Conservation (phyloP, 2,113 vertebrate species). For the Cyanoderma ruficeps region DNA sequence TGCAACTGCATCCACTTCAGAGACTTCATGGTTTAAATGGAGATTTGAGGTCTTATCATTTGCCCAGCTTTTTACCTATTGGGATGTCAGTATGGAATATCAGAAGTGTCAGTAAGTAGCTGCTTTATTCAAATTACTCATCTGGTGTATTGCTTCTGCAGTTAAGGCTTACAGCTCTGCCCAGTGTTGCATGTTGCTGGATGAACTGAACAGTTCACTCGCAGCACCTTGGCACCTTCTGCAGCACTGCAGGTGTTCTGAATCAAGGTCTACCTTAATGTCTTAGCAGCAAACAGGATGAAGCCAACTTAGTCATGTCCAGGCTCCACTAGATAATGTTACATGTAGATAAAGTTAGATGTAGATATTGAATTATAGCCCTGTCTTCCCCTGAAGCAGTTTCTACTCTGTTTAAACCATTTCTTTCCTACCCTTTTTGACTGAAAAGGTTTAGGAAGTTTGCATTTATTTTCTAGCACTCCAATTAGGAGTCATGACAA, state of each 20-base stretch:
- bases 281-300: neutral
- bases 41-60: neutral
- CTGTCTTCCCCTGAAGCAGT: neutral
- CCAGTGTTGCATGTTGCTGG: accelerated
- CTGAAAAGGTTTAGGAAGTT: neutral
- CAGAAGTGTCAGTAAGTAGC: neutral
- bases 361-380: neutral
- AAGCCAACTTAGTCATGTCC: neutral
- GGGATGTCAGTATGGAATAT: neutral
- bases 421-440: neutral
- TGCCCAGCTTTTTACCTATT: neutral
- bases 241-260: neutral
- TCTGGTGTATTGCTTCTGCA: neutral
- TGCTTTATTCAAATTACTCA: neutral
- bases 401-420: neutral
- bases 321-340: neutral
- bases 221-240: neutral
- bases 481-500: neutral
- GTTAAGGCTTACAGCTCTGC: neutral
- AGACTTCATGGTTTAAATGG: neutral
- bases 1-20: neutral
- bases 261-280: neutral
- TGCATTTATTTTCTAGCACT: neutral
- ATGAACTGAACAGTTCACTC: neutral
- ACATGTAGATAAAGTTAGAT: neutral